phyloP scores from a whole-genome alignment of 2,797 vertebrate species.

The Clarias pachynema region DNA sequence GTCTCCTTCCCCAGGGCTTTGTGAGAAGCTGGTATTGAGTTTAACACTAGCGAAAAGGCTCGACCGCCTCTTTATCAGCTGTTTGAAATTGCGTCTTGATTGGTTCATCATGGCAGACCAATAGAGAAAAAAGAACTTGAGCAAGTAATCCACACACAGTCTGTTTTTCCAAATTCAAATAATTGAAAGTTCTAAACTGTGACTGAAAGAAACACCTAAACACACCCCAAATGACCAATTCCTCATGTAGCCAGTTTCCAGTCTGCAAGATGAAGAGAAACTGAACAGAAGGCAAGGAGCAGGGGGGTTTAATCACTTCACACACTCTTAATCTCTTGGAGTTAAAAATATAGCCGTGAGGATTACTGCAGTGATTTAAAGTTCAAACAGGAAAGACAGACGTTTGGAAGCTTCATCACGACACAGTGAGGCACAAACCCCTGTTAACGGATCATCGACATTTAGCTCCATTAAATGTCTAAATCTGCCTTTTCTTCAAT shows the following conservation, averaged over 20 bases:
- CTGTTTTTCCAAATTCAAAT: background rate
- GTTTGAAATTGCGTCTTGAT: slow-evolving; percentile 68
- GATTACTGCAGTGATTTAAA: slow-evolving; percentile 80
- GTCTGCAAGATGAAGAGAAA: slow-evolving; percentile 45
- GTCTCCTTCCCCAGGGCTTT: slow-evolving; percentile 69
- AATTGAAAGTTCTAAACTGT: background rate
- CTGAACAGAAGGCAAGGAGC: slow-evolving; percentile 68
- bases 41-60: slow-evolving; percentile 82
- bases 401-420: slow-evolving; percentile 37
- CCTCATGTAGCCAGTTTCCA: background rate
- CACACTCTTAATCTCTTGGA: slow-evolving; percentile 77
- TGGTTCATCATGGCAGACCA: slow-evolving; percentile 63
- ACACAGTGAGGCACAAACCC: background rate
- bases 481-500: background rate
- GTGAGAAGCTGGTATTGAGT: slow-evolving; percentile 72
- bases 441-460: background rate
- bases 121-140: slow-evolving; percentile 11
- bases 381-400: slow-evolving; percentile 64
- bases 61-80: slow-evolving; percentile 70
- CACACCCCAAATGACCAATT: slow-evolving; percentile 10
- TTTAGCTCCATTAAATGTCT: background rate
- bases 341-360: slow-evolving; percentile 82
- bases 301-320: slow-evolving; percentile 66
- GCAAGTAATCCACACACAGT: background rate
- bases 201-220: background rate